These are phyloP conservation scores for Pammene aurita DNA, from an alignment of 2,888 invertebrate genomes.

Conservation along the genomic window DNA sequence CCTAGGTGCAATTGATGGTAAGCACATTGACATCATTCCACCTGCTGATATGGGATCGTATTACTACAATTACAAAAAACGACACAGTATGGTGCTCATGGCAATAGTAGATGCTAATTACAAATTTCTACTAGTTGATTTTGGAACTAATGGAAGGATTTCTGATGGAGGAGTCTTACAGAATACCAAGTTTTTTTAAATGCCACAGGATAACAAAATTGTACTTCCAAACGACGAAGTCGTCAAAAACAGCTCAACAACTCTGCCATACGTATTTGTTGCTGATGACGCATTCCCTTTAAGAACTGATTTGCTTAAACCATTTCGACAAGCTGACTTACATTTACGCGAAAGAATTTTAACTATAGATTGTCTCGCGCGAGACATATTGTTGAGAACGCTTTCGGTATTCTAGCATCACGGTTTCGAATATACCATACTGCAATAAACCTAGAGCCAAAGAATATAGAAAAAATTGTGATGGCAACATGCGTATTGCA, in stretches of 20 bases:
- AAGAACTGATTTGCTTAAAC: background rate
- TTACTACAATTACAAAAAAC: background rate
- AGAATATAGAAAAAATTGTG: background rate
- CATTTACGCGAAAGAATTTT: background rate
- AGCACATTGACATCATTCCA: background rate
- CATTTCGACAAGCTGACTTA: background rate
- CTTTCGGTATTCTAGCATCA: background rate
- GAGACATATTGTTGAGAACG: background rate
- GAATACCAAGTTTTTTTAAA: background rate
- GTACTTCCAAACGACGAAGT: too few species aligned
- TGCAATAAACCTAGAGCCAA: background rate
- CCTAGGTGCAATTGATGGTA: background rate
- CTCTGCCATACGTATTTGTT: too few species aligned
- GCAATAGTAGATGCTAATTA: background rate
- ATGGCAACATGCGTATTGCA: background rate
- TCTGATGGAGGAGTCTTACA: conserved; percentile 2
- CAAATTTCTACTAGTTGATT: background rate
- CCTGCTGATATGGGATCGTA: background rate
- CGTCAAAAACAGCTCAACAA: too few species aligned
- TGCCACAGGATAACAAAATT: background rate
- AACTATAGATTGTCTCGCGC: conserved; percentile 1
- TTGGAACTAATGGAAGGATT: background rate
- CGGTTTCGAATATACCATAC: background rate
- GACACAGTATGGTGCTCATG: background rate
- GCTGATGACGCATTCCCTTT: background rate